Evolutionary conservation across 2,797 vertebrate genomes (phyloP), one percentile per base, ranked within the genome.

Genomic region (Xiphophorus birchmanni): DNA sequence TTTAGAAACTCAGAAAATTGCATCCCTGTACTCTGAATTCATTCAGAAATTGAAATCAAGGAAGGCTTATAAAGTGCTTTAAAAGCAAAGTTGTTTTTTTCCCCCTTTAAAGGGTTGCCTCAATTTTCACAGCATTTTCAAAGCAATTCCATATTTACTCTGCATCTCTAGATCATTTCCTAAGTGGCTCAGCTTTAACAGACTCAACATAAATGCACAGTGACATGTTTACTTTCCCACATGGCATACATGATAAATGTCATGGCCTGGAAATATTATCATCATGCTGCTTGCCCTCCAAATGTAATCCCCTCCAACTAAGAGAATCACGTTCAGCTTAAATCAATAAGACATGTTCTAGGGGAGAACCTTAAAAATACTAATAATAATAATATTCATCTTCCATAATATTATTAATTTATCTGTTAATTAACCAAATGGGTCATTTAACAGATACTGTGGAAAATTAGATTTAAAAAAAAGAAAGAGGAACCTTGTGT

Each of bases 241-340:
- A 2, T 74, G 73, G 56, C 32, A 67, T 9, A 47, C 10, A 75
- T 77, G 45, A 54, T 23, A 29, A 83, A 60, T 75, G 63, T 86
- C 83, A 82, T 71, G 75, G 81, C 48, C 77, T 69, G 37, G 79
- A 83, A 83, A 84, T 26, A 71, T 73, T 74, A 52, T 74, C 26
- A 75, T 35, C 32, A 48, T 0, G 18, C 18, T n/a, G 56, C 40
- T 48, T 76, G 52, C 47, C 44, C 74, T 72, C 26, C 52, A 37
- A 52, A 79, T 52, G 75, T 29, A 47, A 81, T 71, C 67, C 58
- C 40, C 18, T 45, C 71, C 60, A 42, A 54, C 21, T 35, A 37
- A 3, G 15, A 29, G 3, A 13, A 65, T 65, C 32, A 37, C 32
- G 0, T 65, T 65, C 60, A 18, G 32, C 60, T 65, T 21, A 35